phyloP scores from a whole-genome alignment of 2,113 vertebrate genomes.

The Corvus cornix region DNA sequence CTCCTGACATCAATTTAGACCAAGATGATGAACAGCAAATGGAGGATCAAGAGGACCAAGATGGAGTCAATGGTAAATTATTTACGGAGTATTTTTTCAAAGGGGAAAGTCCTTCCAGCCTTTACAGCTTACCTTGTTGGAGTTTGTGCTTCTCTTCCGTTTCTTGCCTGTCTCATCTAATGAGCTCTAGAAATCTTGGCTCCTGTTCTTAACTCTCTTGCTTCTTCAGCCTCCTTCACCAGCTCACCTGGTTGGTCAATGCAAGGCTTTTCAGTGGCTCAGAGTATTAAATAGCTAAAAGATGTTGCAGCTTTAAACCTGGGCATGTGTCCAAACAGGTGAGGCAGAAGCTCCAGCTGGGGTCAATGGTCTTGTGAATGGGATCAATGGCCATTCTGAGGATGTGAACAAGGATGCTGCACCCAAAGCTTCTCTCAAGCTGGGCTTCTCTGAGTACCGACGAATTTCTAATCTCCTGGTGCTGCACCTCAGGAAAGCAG shows the following conservation, averaged over 20 bases:
- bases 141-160: not conserved
- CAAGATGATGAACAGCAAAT: conserved; percentile 85
- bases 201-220: not conserved
- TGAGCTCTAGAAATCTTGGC: not conserved
- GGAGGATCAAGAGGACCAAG: conserved; percentile 74
- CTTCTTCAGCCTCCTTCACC: not conserved
- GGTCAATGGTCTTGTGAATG: conserved; percentile 73
- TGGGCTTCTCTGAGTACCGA: conserved; percentile 91
- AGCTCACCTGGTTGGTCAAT: not conserved
- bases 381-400: conserved; percentile 73
- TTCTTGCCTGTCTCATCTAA: not conserved
- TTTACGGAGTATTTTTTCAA: not conserved
- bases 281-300: not conserved
- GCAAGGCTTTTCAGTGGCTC: not conserved
- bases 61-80: conserved; percentile 76
- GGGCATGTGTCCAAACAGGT: conserved; percentile 64
- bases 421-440: conserved; percentile 81
- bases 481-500: conserved; percentile 87
- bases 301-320: not conserved
- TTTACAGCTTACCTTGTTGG: not conserved
- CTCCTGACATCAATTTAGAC: conserved; percentile 95
- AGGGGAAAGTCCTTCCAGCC: not conserved
- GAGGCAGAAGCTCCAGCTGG: conserved; percentile 75
- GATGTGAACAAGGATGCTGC: conserved; percentile 64
- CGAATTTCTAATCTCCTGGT: conserved; percentile 95